Evolutionary conservation across 1,140 invertebrate genomes (phyloP).

Genomic region (Formica exsecta): DNA sequence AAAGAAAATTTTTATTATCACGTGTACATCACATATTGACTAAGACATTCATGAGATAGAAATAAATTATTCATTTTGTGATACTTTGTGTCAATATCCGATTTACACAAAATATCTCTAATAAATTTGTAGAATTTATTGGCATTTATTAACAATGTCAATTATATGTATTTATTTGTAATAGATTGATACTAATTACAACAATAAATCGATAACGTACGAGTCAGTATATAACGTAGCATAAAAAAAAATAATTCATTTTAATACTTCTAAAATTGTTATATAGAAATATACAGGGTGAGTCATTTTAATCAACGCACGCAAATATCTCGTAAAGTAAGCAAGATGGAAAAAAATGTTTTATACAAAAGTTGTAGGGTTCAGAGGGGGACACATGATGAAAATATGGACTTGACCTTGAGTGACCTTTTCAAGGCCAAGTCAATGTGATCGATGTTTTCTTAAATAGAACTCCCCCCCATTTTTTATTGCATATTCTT

Average conservation of each 20-base stretch:
- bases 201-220: background rate
- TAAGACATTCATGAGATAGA: background rate
- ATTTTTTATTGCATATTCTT: too few relatives aligned
- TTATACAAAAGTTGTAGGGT: too few relatives aligned
- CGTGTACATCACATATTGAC: background rate
- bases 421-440: too few relatives aligned
- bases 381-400: too few relatives aligned
- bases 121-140: constrained; percentile 30
- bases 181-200: background rate
- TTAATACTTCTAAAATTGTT: constrained; percentile 9
- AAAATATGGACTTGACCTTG: too few relatives aligned
- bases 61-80: constrained; percentile 8
- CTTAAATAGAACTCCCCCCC: too few relatives aligned
- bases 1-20: background rate
- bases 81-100: background rate
- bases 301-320: too few relatives aligned
- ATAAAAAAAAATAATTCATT: constrained; percentile 11
- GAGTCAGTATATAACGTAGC: background rate
- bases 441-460: too few relatives aligned
- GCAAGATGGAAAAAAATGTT: too few relatives aligned
- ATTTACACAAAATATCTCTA: background rate
- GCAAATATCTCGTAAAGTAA: too few relatives aligned
- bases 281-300: too few relatives aligned
- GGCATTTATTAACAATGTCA: constrained; percentile 9
- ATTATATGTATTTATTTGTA: constrained; percentile 4